Evolutionary conservation across 2,797 vertebrate genomes (phyloP).

Genomic region (Vespertilio murinus): DNA sequence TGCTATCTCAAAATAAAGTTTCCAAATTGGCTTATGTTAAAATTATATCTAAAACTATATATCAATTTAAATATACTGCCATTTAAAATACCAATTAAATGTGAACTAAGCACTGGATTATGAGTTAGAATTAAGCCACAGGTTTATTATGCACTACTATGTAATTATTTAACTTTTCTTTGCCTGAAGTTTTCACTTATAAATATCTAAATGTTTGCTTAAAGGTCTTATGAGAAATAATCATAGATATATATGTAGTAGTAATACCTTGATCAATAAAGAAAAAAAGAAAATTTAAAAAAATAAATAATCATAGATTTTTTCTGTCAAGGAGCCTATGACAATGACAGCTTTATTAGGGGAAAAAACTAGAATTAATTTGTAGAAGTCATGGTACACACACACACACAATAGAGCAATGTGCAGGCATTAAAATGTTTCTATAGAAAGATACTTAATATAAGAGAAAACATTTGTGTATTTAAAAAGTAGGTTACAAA

Average conservation of each 20-base stretch:
- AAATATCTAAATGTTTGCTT: slow-evolving; percentile 38
- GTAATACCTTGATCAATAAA: no score
- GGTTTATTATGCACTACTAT: not conserved
- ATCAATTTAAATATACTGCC: not conserved
- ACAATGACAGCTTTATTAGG: not conserved
- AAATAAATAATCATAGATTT: no score
- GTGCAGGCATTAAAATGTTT: not conserved
- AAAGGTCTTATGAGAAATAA: not conserved
- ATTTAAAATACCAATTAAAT: not conserved
- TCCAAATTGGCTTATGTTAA: not conserved
- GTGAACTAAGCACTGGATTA: not conserved
- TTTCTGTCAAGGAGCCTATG: not conserved
- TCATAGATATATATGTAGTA: not conserved
- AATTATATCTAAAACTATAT: slow-evolving; percentile 11
- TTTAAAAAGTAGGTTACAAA: not conserved
- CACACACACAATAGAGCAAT: not conserved
- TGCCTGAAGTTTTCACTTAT: slow-evolving; percentile 17
- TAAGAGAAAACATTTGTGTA: not conserved
- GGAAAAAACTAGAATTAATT: not conserved
- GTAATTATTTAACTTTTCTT: slow-evolving; percentile 9
- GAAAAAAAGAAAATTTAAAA: no score
- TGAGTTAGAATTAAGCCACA: not conserved
- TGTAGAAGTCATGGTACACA: not conserved
- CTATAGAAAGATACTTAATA: not conserved
- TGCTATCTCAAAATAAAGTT: not conserved